phyloP scores from a whole-genome alignment of 2,888 invertebrate species.

The Cephalotes varians region DNA sequence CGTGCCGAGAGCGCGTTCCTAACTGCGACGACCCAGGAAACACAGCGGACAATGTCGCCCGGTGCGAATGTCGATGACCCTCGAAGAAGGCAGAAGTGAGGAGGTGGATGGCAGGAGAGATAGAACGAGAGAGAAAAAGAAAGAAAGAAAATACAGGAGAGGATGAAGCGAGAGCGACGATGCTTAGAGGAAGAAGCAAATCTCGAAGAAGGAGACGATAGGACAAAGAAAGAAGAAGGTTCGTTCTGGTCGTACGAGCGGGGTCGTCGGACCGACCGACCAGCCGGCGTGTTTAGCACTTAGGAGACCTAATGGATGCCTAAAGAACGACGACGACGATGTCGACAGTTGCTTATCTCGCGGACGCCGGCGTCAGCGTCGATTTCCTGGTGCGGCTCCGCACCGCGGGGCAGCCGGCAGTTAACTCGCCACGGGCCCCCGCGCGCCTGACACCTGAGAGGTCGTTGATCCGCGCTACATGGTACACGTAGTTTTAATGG shows the following conservation, averaged over 20 bases:
- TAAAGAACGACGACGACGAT: slow-evolving; percentile 67
- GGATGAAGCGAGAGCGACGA: slow-evolving; percentile 52
- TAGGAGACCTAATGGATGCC: slow-evolving; percentile 75
- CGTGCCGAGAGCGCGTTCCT: slow-evolving; percentile 64
- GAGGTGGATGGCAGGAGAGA: slow-evolving; percentile 20
- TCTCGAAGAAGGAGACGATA: slow-evolving; percentile 24
- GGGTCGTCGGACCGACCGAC: slow-evolving; percentile 69
- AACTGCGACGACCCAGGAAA: slow-evolving; percentile 59
- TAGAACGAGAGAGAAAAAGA: slow-evolving; percentile 44
- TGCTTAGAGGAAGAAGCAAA: slow-evolving; percentile 32
- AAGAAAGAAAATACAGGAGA: slow-evolving; percentile 22
- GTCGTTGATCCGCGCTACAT: slow-evolving; percentile 73
- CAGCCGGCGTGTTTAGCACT: slow-evolving; percentile 71
- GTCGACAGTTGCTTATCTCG: slow-evolving; percentile 61
- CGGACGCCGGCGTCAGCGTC: slow-evolving; percentile 68
- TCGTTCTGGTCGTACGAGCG: slow-evolving; percentile 60
- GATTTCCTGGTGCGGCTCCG: slow-evolving; percentile 73
- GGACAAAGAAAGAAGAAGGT: slow-evolving; percentile 29
- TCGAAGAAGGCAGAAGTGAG: slow-evolving; percentile 58
- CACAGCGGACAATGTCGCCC: slow-evolving; percentile 65
- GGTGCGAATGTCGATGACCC: slow-evolving; percentile 77
- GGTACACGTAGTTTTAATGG: slow-evolving; percentile 69
- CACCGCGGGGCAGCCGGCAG: slow-evolving; percentile 68
- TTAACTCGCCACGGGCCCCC: slow-evolving; percentile 65
- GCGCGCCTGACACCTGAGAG: slow-evolving; percentile 69